Percentiles rank a stretch among this genome's conserved stretches.
These are phyloP conservation scores for Paracanthobrama guichenoti DNA, from an alignment of 2,113 vertebrate species.

Conservation along the genomic window DNA sequence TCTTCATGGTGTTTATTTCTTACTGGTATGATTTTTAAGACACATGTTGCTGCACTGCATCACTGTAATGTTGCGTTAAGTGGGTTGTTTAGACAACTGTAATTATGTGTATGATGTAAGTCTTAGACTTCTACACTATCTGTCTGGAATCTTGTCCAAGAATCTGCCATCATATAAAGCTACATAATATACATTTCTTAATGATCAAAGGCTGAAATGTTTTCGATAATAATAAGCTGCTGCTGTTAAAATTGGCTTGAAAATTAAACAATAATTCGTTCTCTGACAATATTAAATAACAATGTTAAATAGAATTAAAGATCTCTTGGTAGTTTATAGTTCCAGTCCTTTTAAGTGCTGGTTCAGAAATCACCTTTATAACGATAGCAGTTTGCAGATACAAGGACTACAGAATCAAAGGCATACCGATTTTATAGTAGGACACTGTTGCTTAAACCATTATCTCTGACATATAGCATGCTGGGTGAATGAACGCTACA, in stretches of 20 bases:
- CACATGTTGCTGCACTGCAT: neutral
- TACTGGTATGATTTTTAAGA: slow-evolving; percentile 14
- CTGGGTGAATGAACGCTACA: slow-evolving; percentile 28
- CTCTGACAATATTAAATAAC: neutral
- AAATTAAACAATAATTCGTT: neutral
- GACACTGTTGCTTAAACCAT: slow-evolving; percentile 45
- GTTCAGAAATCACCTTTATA: slow-evolving; percentile 37
- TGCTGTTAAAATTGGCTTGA: too few species aligned
- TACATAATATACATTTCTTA: neutral
- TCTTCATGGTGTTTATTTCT: slow-evolving; percentile 25
- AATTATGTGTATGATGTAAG: slow-evolving; percentile 25
- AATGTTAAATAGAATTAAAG: neutral
- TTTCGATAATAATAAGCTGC: neutral
- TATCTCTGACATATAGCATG: slow-evolving; percentile 13
- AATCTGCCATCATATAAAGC: neutral
- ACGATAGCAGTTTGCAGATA: slow-evolving; percentile 39
- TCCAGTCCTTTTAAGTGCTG: neutral
- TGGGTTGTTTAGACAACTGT: slow-evolving; percentile 35
- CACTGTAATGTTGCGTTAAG: slow-evolving; percentile 1
- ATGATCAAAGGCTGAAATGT: neutral
- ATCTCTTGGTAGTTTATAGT: neutral
- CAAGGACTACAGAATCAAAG: slow-evolving; percentile 27
- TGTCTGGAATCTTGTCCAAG: slow-evolving; percentile 23
- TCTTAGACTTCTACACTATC: slow-evolving; percentile 19
- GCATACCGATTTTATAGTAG: slow-evolving; percentile 28